These are phyloP conservation scores for Oligia latruncula DNA, from an alignment of 2,888 invertebrate species.

Conservation along the genomic window DNA sequence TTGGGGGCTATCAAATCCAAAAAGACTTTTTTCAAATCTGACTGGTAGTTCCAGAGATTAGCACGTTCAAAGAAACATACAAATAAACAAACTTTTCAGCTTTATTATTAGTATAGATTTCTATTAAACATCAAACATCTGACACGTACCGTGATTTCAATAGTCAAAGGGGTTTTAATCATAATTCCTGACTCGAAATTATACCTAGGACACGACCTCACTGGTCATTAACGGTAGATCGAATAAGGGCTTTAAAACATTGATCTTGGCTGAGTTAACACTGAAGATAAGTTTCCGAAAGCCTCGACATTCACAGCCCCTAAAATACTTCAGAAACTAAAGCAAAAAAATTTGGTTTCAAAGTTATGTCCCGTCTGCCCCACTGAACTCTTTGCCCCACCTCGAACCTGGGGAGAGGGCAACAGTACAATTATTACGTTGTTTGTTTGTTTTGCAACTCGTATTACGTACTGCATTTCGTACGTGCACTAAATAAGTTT, in stretches of 20 bases:
- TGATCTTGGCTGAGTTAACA: not conserved
- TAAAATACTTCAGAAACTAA: not conserved
- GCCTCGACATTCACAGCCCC: not conserved
- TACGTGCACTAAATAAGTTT: constrained; percentile 74
- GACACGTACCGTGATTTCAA: not conserved
- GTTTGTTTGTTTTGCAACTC: constrained; percentile 77
- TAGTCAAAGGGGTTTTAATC: not conserved
- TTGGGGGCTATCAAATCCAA: too few species aligned
- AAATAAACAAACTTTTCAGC: too few species aligned
- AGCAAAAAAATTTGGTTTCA: constrained; percentile 7
- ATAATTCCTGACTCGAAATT: not conserved
- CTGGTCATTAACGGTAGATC: not conserved
- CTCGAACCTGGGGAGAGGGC: constrained; percentile 67
- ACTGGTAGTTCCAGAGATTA: too few species aligned
- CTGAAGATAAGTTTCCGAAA: constrained; percentile 3
- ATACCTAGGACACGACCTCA: not conserved
- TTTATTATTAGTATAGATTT: too few species aligned
- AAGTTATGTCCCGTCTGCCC: constrained; percentile 32
- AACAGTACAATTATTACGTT: constrained; percentile 76
- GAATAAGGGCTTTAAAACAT: constrained; percentile 5
- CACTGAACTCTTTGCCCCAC: constrained; percentile 50
- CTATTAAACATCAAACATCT: not conserved
- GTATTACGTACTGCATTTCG: constrained; percentile 72
- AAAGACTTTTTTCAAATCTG: too few species aligned
- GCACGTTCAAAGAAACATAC: too few species aligned